Conservation (phyloP, 2,113 vertebrate species). For the Pteropus alecto region DNA sequence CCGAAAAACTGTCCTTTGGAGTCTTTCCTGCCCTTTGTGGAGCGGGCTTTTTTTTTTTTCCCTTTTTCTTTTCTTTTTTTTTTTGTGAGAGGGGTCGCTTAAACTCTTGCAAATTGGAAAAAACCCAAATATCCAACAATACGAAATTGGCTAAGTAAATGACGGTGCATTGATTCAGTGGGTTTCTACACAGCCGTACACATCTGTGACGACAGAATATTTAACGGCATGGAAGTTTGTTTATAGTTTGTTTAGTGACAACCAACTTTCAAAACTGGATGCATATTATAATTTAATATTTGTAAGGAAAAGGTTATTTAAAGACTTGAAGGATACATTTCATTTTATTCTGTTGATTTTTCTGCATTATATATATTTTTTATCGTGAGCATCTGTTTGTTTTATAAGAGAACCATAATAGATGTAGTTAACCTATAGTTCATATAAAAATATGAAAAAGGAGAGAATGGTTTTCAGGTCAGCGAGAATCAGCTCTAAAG, state of each 20-base stretch:
- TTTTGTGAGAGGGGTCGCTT: background rate
- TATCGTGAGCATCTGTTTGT: background rate
- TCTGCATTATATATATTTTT: background rate
- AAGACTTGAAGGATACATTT: background rate
- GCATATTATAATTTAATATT: background rate
- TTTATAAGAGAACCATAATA: background rate
- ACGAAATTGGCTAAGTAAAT: background rate
- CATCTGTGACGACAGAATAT: background rate
- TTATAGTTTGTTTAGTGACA: background rate
- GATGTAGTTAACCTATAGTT: background rate
- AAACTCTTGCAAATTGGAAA: background rate
- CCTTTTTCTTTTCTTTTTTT: background rate
- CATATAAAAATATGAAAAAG: background rate
- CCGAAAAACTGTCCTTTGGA: background rate
- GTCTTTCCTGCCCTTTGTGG: background rate
- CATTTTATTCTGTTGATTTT: background rate
- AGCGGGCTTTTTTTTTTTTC: no score
- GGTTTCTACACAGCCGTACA: accelerated
- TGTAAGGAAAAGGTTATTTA: background rate
- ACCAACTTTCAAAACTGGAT: background rate
- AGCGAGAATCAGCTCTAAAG: background rate
- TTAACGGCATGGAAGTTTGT: background rate
- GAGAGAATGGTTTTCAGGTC: background rate
- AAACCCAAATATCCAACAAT: background rate
- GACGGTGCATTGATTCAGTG: background rate